Evolutionary conservation across 2,888 invertebrate genomes (phyloP), one percentile per base, ranked within the genome.

Genomic region (Pristionchus maxplancki): DNA sequence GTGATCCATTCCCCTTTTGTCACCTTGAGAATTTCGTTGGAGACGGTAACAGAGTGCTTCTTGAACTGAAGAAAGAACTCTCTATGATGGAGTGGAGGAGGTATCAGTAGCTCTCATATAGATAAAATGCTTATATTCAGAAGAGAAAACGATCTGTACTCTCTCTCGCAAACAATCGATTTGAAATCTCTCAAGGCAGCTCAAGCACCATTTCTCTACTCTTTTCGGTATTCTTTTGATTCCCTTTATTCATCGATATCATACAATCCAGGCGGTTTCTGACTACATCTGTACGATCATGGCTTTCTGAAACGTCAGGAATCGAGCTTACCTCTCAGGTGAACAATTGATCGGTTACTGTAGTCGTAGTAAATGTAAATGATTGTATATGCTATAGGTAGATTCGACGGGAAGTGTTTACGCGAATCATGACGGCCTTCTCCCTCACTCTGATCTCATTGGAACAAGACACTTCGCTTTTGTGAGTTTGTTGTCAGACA

Each of bases 401-500:
- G 82, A 83, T 53, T 83, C 82, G 11, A 83, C 82, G 24, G 82
- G 82, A 53, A 53, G 53, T 83, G 82, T 83, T 24, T 83, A 83
- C 58, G 53, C 53, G 20, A 53, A 24, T 53, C 82, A 83, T 34
- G 82, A 83, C 17, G 82, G 82, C 44, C 82, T 83, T 53, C 82
- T 53, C 24, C 82, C 82, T 83, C 82, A 83, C 53, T 83, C 82
- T 8, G 82, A 83, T 83, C 82, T 83, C 58, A 83, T 83, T 17
- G 82, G 53, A 53, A 83, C 82, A 1, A 50, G 82, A 53, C 82
- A 83, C n/a, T 83, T 34, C 37, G 82, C 82, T 4, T 83, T 83
- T 44, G 82, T 83, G 1, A 28, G 50, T 48, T 58, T 6, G 6
- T 6, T 6, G 5, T 28, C 9, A 31, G 5, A 78, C 37, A 31